These are phyloP conservation scores for Smittia aterrima DNA, from an alignment of 2,888 invertebrate genomes.

Conservation along the genomic window DNA sequence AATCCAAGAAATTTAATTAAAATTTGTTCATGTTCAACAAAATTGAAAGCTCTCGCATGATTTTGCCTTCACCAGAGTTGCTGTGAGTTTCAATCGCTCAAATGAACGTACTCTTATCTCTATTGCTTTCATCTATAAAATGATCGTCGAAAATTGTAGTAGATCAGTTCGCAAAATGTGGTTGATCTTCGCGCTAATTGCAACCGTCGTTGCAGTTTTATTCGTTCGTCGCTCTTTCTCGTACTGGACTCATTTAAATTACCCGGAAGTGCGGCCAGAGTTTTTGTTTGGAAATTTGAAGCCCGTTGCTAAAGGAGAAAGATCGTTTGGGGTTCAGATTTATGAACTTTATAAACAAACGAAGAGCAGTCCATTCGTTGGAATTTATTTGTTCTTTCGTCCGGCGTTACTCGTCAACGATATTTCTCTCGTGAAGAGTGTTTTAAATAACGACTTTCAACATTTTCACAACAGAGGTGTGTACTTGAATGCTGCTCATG, in stretches of 20 bases:
- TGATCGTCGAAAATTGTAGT: too few relatives aligned
- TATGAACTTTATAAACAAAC: conserved; percentile 58
- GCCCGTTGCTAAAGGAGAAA: conserved; percentile 57
- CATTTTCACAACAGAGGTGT: conserved; percentile 66
- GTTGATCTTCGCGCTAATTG: neutral
- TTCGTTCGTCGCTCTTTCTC: conserved; percentile 46
- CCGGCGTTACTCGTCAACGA: conserved; percentile 64
- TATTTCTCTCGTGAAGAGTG: conserved; percentile 60
- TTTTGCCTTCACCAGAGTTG: too few relatives aligned
- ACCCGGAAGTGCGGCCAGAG: conserved; percentile 58
- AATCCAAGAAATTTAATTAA: too few relatives aligned
- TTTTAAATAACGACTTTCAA: conserved; percentile 63
- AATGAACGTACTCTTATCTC: too few relatives aligned
- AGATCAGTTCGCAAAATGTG: too few relatives aligned
- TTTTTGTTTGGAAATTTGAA: conserved; percentile 65
- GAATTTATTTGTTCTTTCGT: conserved; percentile 62
- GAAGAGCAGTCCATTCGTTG: conserved; percentile 52
- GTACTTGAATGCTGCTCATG: conserved; percentile 60
- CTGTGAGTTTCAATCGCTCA: too few relatives aligned
- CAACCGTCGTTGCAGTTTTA: neutral
- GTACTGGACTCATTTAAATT: conserved; percentile 61
- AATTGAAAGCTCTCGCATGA: too few relatives aligned
- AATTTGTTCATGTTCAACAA: too few relatives aligned
- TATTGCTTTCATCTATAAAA: too few relatives aligned
- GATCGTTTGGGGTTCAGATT: conserved; percentile 63